Base-by-base conservation (phyloP, 1,140 invertebrate species). In the Neodiprion virginianus region DNA sequence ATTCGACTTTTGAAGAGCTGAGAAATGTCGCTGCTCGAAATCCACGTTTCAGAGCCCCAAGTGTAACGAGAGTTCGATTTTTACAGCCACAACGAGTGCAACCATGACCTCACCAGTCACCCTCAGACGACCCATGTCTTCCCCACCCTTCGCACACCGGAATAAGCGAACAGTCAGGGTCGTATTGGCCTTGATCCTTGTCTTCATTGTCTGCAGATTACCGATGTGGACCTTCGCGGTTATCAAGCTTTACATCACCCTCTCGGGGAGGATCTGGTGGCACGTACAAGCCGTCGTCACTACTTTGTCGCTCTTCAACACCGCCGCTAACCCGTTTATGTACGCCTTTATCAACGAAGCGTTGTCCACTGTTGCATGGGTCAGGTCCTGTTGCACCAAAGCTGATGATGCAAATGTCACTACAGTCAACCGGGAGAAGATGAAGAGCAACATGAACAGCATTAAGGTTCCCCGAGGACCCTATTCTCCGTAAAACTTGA, bases 301-400 rank as follows among this genome's bases (percentile, higher is more conserved):
- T 7, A 79, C 87, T 7, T 75, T 92, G 8, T 88, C 88, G 23
- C 76, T 91, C 8, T 65, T 89, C 4, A 91, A 89, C 70, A 89
- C 89, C 28, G 86, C 87, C 1, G 47, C 91, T 4, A 90, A 92
- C 86, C 91, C 91, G 2, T 86, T 91, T 48, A 80, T 92, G 3
- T 92, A 91, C 74, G 88, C 89, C 0, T 92, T 90, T 77, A 80
- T 91, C 2, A 87, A 89, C 21, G 85, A 89, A 74, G 89, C 90
- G 8, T 81, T 91, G 5, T 83, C 82, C 0, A 12, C 77, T 7
- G 53, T 73, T 0, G 2, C 72, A 0, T 77, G 78, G 74, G n/a
- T 78, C 4, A 47, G 73, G 2, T 67, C 71, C 1, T 74, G 70
- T 40, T 69, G 21, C 23, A 73, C 72, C 67, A 61, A 28, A 66